A percentile compares a stretch with the other conserved stretches of the same genome.
These are phyloP conservation scores for Vulpes vulpes DNA, from an alignment of 2,113 vertebrate species.

Conservation along the genomic window DNA sequence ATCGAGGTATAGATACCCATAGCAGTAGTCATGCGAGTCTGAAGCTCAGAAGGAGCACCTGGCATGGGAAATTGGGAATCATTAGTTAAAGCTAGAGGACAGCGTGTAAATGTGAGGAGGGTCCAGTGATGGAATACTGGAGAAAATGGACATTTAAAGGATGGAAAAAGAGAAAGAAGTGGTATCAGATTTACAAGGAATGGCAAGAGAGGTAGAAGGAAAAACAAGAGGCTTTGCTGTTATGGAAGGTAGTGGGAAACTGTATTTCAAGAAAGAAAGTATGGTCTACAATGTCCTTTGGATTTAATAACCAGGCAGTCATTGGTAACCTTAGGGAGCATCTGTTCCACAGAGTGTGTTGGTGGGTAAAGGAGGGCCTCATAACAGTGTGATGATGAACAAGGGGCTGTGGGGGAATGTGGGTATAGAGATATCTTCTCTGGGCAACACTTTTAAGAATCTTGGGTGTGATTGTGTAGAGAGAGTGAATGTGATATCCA, in stretches of 20 bases:
- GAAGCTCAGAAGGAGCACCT: neutral
- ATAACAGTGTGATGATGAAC: too few relatives aligned
- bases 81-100: neutral
- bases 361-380: neutral
- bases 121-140: neutral
- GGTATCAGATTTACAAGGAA: neutral
- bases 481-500: neutral
- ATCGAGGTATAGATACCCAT: neutral
- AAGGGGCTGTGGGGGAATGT: neutral
- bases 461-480: neutral
- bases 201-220: neutral
- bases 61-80: neutral
- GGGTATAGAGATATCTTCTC: neutral
- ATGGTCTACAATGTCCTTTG: neutral
- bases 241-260: neutral
- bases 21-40: neutral
- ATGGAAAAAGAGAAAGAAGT: neutral
- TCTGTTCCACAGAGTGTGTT: neutral
- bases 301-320: neutral
- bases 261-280: neutral
- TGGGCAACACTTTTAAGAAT: neutral
- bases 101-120: neutral
- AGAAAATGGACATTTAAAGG: slow-evolving; percentile 27
- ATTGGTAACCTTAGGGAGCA: neutral
- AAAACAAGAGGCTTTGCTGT: neutral